Evolutionary conservation across 2,888 invertebrate genomes (phyloP).

Genomic region (Thalpophila matura): DNA sequence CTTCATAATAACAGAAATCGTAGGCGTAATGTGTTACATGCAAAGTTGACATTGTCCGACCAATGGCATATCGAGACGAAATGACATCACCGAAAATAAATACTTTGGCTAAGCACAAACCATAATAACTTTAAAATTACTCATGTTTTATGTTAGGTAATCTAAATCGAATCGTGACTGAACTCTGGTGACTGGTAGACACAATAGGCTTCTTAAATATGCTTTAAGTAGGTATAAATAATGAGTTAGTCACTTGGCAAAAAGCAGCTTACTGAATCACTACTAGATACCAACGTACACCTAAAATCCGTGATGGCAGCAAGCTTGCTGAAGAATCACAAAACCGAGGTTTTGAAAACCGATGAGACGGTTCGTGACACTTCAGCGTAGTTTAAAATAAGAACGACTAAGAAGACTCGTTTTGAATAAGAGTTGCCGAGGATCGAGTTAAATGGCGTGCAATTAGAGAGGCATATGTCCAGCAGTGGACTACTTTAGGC

Average conservation of each 20-base stretch:
- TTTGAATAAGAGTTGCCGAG: too few species aligned
- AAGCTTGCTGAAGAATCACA: too few species aligned
- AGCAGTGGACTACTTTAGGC: too few species aligned
- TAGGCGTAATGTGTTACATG: slow-evolving; percentile 45
- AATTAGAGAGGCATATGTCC: too few species aligned
- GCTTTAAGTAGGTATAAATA: too few species aligned
- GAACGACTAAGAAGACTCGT: too few species aligned
- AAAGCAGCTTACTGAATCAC: neutral
- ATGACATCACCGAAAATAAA: slow-evolving; percentile 65
- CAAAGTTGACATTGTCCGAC: slow-evolving; percentile 58
- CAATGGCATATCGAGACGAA: slow-evolving; percentile 60
- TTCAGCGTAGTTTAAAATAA: too few species aligned
- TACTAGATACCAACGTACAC: neutral
- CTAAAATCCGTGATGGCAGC: too few species aligned
- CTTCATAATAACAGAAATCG: neutral
- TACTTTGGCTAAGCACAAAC: slow-evolving; percentile 30
- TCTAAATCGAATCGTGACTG: slow-evolving; percentile 16
- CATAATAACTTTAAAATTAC: slow-evolving; percentile 22
- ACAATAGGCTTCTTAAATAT: neutral
- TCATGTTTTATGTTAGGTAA: slow-evolving; percentile 24
- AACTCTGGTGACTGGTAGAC: slow-evolving; percentile 16
- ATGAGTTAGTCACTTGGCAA: too few species aligned
- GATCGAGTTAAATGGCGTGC: too few species aligned
- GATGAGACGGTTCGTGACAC: too few species aligned
- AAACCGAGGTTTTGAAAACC: too few species aligned